phyloP scores from a whole-genome alignment of 2,113 vertebrate species.

The Oplegnathus fasciatus region DNA sequence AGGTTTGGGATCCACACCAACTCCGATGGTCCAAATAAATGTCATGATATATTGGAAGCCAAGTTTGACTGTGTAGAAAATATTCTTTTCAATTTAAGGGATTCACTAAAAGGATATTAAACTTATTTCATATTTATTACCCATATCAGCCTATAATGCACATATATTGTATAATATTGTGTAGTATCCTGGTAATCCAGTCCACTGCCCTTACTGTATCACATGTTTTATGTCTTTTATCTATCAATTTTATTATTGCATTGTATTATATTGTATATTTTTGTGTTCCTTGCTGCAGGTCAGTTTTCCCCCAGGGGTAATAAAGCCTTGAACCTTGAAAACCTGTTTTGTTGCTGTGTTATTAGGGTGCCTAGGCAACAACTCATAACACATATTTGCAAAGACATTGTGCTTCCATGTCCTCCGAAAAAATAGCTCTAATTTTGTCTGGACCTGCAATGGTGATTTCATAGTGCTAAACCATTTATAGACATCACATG shows the following conservation, averaged over 20 bases:
- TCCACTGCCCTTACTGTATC: slow-evolving; percentile 11
- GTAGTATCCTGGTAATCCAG: background rate
- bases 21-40: slow-evolving; percentile 2
- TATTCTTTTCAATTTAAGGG: slow-evolving; percentile 18
- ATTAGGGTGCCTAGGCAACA: slow-evolving; percentile 29
- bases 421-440: slow-evolving; percentile 37
- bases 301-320: slow-evolving; percentile 37
- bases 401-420: background rate
- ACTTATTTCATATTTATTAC: slow-evolving; percentile 14
- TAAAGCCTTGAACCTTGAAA: slow-evolving; percentile 52
- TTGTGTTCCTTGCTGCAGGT: slow-evolving; percentile 40
- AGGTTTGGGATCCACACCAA: slow-evolving; percentile 25
- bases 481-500: slow-evolving; percentile 1
- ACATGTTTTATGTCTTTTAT: slow-evolving; percentile 51
- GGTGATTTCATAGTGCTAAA: slow-evolving; percentile 30
- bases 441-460: slow-evolving; percentile 33
- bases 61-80: background rate
- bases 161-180: background rate
- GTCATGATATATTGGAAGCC: background rate
- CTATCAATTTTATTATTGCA: slow-evolving; percentile 39
- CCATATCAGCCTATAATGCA: background rate
- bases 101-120: slow-evolving; percentile 33
- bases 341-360: slow-evolving; percentile 28
- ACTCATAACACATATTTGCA: slow-evolving; percentile 21
- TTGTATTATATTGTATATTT: slow-evolving; percentile 34